Evolutionary conservation across 64 coral and sea anemone genomes (phyloP).

Genomic region (Anthopleura sola): DNA sequence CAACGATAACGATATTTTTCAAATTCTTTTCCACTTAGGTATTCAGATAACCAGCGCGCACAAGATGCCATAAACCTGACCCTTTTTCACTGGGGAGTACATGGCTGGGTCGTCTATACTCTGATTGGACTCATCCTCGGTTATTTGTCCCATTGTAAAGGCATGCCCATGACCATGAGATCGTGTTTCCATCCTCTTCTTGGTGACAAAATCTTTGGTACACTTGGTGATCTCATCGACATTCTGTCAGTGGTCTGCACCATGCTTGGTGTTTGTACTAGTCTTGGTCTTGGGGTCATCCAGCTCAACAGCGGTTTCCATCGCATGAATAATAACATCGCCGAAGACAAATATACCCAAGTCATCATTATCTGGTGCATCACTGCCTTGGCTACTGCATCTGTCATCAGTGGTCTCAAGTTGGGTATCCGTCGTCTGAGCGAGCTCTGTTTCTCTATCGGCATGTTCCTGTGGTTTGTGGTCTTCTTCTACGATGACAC

Average conservation of each 20-base stretch:
- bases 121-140: constrained; percentile 41
- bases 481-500: constrained; percentile 65
- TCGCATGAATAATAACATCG: constrained; percentile 39
- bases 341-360: constrained; percentile 19
- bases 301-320: constrained; percentile 47
- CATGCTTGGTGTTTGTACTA: constrained; percentile 62
- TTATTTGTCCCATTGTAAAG: constrained; percentile 39
- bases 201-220: constrained; percentile 49
- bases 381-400: constrained; percentile 51
- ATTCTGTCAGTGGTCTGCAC: constrained; percentile 51
- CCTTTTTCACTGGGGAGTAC: constrained; percentile 51
- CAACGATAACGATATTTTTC: neutral
- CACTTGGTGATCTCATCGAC: constrained; percentile 59
- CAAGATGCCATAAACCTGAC: constrained; percentile 50
- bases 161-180: constrained; percentile 56
- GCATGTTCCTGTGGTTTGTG: constrained; percentile 51
- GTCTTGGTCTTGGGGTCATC: constrained; percentile 52
- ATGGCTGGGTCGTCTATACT: constrained; percentile 56
- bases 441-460: constrained; percentile 50
- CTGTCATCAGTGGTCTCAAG: constrained; percentile 53
- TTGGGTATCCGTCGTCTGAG: constrained; percentile 54
- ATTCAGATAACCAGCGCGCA: constrained; percentile 57
- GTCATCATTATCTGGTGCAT: constrained; percentile 55
- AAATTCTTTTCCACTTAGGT: constrained; percentile 10
- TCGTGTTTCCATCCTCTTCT: constrained; percentile 53